Evolutionary conservation across 2,797 vertebrate genomes (phyloP), one percentile per base, ranked within the genome.

Genomic region (Cynopterus sphinx): DNA sequence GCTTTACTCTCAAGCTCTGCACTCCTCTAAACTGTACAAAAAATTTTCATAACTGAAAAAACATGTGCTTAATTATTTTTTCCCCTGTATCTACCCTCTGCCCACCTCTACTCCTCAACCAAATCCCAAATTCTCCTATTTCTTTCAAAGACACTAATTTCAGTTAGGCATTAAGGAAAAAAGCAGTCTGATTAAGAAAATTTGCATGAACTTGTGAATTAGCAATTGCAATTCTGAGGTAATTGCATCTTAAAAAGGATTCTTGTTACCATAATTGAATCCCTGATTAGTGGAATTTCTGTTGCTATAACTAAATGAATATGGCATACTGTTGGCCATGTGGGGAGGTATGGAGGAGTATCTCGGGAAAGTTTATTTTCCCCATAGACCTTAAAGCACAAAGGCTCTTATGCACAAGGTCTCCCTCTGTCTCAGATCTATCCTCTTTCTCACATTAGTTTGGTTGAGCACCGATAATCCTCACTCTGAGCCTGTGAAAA

Each of bases 121-220:
- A 91, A 87, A 87, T 43, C 67, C 83, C 41, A 88, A 88, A 86
- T 77, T 71, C 24, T 81, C 51, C 43, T 22, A 33, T 91, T 82
- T 96, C 63, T 71, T 87, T 90, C 41, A 65, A 55, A 91, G 63
- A 87, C 63, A 93, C 3, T 75, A 78, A 65, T 73, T 57, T 89
- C 79, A 77, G 39, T 15, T 78, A 59, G 57, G 28, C 92, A 39
- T 83, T 78, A 91, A 92, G 59, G 33, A 95, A 86, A 96, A 92
- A 81, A 92, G 41, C 49, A 87, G 92, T 84, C 33, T 70, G 59
- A 95, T 92, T 96, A 75, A 87, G 86, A 94, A 87, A 92, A 92
- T 95, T 96, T 96, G 43, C 93, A 92, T 93, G 65, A 93, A 87
- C 78, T 91, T 96, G 51, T 91, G 88, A 96, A 89, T 93, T 89